phyloP scores from a whole-genome alignment of 1,140 invertebrate genomes.

The Ostrea edulis region DNA sequence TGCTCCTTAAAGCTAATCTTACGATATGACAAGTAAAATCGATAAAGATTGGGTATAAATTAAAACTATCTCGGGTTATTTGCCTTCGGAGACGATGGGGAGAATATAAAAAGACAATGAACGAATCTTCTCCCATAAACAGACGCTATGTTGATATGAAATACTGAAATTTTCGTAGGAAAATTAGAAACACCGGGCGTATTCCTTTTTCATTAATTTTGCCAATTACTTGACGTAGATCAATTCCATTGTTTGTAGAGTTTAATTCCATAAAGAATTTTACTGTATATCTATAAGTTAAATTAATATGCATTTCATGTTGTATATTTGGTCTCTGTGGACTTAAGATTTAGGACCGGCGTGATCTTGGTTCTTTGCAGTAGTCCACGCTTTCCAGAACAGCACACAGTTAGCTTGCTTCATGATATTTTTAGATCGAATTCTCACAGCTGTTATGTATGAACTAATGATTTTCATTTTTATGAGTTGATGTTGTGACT shows the following conservation, averaged over 20 bases:
- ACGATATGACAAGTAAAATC: constrained; percentile 35
- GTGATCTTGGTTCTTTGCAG: too few species aligned
- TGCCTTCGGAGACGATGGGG: neutral
- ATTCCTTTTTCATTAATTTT: neutral
- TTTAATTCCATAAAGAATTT: neutral
- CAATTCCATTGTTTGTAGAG: neutral
- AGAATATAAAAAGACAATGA: constrained; percentile 36
- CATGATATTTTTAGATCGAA: too few species aligned
- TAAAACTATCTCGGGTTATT: constrained; percentile 35
- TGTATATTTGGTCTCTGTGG: neutral
- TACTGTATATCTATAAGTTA: neutral
- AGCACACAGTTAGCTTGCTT: too few species aligned
- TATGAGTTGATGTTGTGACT: too few species aligned
- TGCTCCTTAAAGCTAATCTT: constrained; percentile 38
- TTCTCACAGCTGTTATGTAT: too few species aligned
- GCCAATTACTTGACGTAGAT: neutral
- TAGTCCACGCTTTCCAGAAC: too few species aligned
- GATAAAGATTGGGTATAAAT: constrained; percentile 31
- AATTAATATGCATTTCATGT: neutral
- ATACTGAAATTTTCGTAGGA: constrained; percentile 18
- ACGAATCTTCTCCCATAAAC: constrained; percentile 20
- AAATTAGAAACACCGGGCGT: neutral
- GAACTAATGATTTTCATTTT: too few species aligned
- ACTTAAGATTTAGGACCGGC: too few species aligned
- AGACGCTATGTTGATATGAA: constrained; percentile 1